phyloP scores from a whole-genome alignment of 2,113 vertebrate species.

The Bathybates hornii region DNA sequence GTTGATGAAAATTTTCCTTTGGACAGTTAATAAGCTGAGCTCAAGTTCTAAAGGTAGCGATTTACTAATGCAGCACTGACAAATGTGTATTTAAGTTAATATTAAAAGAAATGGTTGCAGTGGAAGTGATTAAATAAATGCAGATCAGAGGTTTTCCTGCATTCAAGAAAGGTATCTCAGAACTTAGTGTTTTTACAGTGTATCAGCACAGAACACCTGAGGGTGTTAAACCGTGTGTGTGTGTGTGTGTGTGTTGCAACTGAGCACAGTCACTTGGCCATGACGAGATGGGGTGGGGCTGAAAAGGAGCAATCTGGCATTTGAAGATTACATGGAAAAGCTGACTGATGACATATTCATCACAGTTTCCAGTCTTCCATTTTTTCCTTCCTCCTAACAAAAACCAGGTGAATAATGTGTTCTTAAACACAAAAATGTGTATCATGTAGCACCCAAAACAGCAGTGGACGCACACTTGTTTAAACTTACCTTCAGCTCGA shows the following conservation, averaged over 20 bases:
- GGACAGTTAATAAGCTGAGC: neutral
- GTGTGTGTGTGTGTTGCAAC: conserved; percentile 20
- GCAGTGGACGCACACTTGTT: neutral
- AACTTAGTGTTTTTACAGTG: neutral
- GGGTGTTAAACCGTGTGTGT: neutral
- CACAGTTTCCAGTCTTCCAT: conserved; percentile 43
- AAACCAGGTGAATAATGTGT: neutral
- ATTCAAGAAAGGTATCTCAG: neutral
- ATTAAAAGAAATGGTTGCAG: neutral
- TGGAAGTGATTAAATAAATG: neutral
- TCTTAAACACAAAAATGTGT: neutral
- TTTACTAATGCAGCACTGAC: neutral
- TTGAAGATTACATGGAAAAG: conserved; percentile 41
- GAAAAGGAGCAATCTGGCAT: conserved; percentile 16
- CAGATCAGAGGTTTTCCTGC: neutral
- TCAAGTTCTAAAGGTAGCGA: neutral
- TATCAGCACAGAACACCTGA: conserved; percentile 14
- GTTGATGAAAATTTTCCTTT: neutral
- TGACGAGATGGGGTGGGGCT: conserved; percentile 23
- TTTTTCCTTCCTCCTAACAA: neutral
- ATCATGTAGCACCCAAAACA: neutral
- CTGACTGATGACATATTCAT: conserved; percentile 44
- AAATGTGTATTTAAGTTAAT: neutral
- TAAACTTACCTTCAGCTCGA: neutral
- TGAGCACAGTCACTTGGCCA: neutral